Conservation (phyloP, 37 sponge, comb jelly and placozoan genomes). For the Spongia lamella region DNA sequence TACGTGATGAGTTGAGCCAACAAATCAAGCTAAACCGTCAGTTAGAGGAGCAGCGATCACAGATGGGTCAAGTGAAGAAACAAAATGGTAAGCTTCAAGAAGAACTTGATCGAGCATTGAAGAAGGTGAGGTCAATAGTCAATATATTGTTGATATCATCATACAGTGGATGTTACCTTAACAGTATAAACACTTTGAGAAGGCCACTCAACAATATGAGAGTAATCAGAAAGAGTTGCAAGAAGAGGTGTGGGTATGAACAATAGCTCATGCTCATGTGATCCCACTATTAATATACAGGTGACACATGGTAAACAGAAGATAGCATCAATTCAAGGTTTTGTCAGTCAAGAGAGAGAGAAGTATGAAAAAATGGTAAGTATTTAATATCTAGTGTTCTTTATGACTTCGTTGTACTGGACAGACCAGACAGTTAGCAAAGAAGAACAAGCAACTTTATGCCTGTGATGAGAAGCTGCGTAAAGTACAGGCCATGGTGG, state of each 20-base stretch:
- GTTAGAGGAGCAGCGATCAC: no score
- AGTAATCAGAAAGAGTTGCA: slow-evolving; percentile 65
- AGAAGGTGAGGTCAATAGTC: no score
- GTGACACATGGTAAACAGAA: slow-evolving; percentile 9
- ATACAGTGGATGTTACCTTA: no score
- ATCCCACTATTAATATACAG: neutral
- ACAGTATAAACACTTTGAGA: slow-evolving; percentile 52
- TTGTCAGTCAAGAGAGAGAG: slow-evolving; percentile 65
- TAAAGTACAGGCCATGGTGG: slow-evolving; percentile 47
- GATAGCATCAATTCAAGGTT: slow-evolving; percentile 52
- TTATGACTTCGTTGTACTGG: no score
- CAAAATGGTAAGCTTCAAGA: no score
- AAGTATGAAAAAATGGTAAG: slow-evolving; percentile 59
- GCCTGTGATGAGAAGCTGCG: slow-evolving; percentile 51
- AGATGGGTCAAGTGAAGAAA: no score
- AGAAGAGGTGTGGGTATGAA: slow-evolving; percentile 26
- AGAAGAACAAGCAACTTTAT: slow-evolving; percentile 34
- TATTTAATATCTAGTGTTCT: no score
- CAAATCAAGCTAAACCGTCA: no score
- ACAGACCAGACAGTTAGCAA: slow-evolving; percentile 19
- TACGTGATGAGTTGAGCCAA: no score
- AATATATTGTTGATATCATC: no score
- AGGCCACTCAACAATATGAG: slow-evolving; percentile 47
- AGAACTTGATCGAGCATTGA: no score
- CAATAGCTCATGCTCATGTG: neutral